phyloP scores from a whole-genome alignment of 2,797 vertebrate genomes.

The Cossypha dichroa region DNA sequence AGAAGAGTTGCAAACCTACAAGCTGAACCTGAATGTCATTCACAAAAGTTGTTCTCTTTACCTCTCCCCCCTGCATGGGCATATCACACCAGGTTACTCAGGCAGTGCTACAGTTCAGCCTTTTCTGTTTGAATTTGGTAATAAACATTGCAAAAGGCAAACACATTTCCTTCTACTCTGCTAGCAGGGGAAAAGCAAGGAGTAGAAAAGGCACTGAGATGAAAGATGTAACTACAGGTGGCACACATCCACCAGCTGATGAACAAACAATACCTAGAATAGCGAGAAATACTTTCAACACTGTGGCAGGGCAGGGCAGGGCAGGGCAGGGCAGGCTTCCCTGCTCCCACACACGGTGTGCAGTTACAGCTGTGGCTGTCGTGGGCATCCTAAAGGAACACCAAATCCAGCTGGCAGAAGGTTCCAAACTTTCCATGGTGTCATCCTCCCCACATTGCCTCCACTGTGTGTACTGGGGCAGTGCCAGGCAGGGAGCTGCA shows the following conservation, averaged over 20 bases:
- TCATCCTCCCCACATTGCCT: neutral
- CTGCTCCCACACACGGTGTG: neutral
- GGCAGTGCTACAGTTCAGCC: neutral
- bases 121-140: neutral
- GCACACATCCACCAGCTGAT: accelerated
- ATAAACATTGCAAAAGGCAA: neutral
- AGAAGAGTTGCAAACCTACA: neutral
- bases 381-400: neutral
- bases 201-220: neutral
- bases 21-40: neutral
- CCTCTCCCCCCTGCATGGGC: neutral
- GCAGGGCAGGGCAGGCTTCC: neutral
- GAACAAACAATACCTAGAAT: neutral
- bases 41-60: neutral
- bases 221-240: neutral
- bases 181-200: neutral
- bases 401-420: neutral
- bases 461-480: neutral
- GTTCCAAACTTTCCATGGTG: neutral
- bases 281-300: neutral
- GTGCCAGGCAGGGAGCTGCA: neutral
- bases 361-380: neutral
- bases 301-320: neutral
- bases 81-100: neutral
- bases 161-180: neutral